These are phyloP conservation scores for Gari tellinella DNA, from an alignment of 2,888 invertebrate genomes.

Conservation along the genomic window DNA sequence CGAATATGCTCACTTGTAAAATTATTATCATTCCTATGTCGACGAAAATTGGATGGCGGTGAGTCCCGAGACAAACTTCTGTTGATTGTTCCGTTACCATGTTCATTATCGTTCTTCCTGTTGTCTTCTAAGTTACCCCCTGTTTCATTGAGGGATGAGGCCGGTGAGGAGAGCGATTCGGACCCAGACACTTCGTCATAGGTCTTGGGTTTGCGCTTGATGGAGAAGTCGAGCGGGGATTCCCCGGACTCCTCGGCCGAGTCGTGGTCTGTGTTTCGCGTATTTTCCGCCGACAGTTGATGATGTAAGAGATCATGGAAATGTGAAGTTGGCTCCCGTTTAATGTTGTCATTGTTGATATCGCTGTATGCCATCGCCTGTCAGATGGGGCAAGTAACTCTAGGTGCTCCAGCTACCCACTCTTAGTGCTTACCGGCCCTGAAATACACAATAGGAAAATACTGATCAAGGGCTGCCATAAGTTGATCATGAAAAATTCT, in stretches of 20 bases:
- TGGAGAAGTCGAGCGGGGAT: constrained; percentile 73
- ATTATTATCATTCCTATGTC: constrained; percentile 38
- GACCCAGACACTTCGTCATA: constrained; percentile 64
- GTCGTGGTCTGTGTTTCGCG: constrained; percentile 56
- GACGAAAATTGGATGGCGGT: constrained; percentile 46
- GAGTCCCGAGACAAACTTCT: constrained; percentile 26
- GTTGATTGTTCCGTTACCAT: constrained; percentile 27
- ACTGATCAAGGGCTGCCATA: no score
- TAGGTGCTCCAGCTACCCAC: no score
- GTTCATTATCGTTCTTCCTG: constrained; percentile 40
- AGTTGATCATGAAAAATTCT: no score
- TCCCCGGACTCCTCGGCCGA: constrained; percentile 68
- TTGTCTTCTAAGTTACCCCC: constrained; percentile 57
- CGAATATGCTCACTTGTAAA: constrained; percentile 34
- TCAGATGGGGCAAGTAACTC: no score
- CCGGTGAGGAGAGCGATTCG: constrained; percentile 64
- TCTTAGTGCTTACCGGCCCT: no score
- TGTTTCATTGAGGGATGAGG: constrained; percentile 63
- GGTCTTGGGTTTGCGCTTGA: constrained; percentile 65
- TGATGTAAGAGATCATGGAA: constrained; percentile 56
- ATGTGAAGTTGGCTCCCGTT: constrained; percentile 54
- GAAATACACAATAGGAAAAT: no score
- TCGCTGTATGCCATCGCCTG: constrained; percentile 54
- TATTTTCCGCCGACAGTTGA: constrained; percentile 57
- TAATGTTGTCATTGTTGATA: constrained; percentile 51